Percentiles rank a stretch among this genome's conserved stretches.
Conservation (phyloP, 2,797 vertebrate genomes). For the Podarcis siculus region DNA sequence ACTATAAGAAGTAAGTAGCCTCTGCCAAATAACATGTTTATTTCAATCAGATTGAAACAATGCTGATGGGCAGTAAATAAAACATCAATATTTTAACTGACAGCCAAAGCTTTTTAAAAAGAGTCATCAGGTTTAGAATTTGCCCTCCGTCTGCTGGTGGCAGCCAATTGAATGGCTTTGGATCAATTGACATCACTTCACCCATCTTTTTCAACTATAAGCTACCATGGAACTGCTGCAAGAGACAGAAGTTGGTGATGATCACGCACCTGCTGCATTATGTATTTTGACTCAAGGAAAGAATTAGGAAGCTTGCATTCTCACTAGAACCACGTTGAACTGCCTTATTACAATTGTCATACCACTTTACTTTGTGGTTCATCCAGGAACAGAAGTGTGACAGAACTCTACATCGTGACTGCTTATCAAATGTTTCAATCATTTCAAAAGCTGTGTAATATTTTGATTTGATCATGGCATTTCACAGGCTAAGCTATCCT, state of each 20-base stretch:
- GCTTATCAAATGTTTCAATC: not conserved
- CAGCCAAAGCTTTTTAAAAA: not conserved
- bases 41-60: not conserved
- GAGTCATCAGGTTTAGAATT: not conserved
- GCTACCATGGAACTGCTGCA: not conserved
- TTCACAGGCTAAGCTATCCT: not conserved
- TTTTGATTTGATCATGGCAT: slow-evolving; percentile 11
- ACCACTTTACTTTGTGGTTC: not conserved
- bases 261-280: not conserved
- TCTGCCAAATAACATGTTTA: not conserved
- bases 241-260: not conserved
- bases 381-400: not conserved
- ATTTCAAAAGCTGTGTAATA: slow-evolving; percentile 12
- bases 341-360: not conserved
- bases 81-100: not conserved
- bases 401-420: not conserved
- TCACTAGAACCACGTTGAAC: not conserved
- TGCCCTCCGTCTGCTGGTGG: not conserved
- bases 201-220: too few species aligned
- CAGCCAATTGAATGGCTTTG: too few species aligned
- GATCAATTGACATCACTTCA: too few species aligned
- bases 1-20: not conserved
- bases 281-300: too few species aligned
- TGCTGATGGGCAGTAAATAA: not conserved
- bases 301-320: too few species aligned